A percentile compares a stretch with the other conserved stretches of the same genome.
phyloP scores from a whole-genome alignment of 2,113 vertebrate genomes.

The Picathartes gymnocephalus region DNA sequence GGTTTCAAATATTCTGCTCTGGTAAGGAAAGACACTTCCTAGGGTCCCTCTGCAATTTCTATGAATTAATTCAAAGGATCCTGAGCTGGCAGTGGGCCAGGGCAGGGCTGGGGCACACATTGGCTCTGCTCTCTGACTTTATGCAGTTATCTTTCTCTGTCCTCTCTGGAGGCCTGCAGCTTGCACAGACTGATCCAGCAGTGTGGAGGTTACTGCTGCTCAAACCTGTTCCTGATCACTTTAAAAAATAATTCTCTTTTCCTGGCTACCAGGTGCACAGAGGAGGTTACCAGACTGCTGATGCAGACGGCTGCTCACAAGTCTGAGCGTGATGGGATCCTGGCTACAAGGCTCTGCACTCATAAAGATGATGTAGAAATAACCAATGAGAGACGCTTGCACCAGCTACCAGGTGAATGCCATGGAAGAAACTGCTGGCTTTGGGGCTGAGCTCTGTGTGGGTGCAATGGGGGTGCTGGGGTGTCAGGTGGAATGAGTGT shows the following conservation, averaged over 20 bases:
- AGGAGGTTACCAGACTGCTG: conserved; percentile 83
- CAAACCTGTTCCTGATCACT: neutral
- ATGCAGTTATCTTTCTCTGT: neutral
- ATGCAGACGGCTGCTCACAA: conserved; percentile 76
- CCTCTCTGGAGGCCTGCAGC: neutral
- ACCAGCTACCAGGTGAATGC: conserved; percentile 82
- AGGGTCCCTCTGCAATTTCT: neutral
- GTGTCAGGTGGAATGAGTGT: neutral
- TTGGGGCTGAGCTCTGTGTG: neutral
- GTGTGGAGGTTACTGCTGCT: neutral
- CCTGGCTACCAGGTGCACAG: conserved; percentile 79
- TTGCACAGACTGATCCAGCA: neutral
- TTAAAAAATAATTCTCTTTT: neutral
- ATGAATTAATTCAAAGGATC: neutral
- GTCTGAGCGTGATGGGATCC: conserved; percentile 87
- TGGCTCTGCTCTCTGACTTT: neutral
- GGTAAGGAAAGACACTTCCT: neutral
- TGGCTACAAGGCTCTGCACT: conserved; percentile 94
- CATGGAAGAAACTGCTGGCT: neutral
- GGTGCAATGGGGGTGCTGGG: neutral
- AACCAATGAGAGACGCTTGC: conserved; percentile 84
- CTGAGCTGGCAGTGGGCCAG: neutral
- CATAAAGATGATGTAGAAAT: conserved; percentile 95
- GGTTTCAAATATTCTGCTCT: neutral
- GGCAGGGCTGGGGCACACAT: neutral